Percentiles rank a stretch among this genome's conserved stretches.
These are phyloP conservation scores for Monopis laevigella DNA, from an alignment of 2,888 invertebrate genomes.

Conservation along the genomic window DNA sequence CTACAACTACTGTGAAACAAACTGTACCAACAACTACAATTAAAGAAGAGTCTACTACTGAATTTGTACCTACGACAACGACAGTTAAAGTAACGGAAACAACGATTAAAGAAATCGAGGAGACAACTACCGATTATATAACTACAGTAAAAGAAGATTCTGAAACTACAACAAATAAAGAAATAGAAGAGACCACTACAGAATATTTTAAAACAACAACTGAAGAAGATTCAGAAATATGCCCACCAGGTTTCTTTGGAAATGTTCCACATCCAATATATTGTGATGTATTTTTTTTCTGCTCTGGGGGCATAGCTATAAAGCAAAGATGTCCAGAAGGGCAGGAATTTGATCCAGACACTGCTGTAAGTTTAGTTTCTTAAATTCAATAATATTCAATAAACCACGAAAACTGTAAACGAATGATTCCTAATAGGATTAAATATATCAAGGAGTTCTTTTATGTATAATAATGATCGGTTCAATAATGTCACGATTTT, in stretches of 20 bases:
- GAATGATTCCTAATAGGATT: no score
- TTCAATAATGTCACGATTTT: no score
- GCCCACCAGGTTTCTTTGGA: slow-evolving; percentile 20
- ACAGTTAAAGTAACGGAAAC: not conserved
- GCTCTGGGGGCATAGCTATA: slow-evolving; percentile 19
- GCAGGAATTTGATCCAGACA: slow-evolving; percentile 20
- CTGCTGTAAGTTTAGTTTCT: not conserved
- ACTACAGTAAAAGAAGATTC: not conserved
- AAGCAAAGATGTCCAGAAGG: slow-evolving; percentile 16
- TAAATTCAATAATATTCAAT: no score
- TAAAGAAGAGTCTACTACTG: slow-evolving; percentile 6
- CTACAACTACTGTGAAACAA: not conserved
- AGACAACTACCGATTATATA: not conserved
- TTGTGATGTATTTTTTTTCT: slow-evolving; percentile 22
- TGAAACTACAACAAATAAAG: slow-evolving; percentile 3
- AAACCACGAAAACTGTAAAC: no score
- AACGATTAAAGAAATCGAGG: slow-evolving; percentile 1
- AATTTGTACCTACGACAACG: slow-evolving; percentile 1
- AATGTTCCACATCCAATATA: slow-evolving; percentile 20
- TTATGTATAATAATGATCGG: no score
- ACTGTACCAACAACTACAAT: slow-evolving; percentile 3
- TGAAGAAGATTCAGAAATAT: slow-evolving; percentile 8
- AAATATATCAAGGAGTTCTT: no score
- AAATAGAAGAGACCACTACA: not conserved
- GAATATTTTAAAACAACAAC: not conserved